These are phyloP conservation scores for Saccostrea glomerata DNA, from an alignment of 1,140 invertebrate genomes.

Conservation along the genomic window DNA sequence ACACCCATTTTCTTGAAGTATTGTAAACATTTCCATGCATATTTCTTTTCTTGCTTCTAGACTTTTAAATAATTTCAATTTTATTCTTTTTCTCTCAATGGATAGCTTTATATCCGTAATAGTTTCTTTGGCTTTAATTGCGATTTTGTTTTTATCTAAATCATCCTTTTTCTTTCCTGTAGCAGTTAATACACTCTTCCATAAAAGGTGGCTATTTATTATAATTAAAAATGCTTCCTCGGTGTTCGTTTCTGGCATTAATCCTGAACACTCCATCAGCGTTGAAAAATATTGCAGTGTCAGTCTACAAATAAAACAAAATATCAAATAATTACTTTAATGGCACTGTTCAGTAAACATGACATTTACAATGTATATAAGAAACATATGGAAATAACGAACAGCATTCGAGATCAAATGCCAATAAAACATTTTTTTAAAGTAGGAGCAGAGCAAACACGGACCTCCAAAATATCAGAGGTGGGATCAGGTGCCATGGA, in stretches of 20 bases:
- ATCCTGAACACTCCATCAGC: slow-evolving; percentile 14
- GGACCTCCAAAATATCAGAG: too few relatives aligned
- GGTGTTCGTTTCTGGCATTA: neutral
- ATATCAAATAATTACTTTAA: too few relatives aligned
- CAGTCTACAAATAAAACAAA: neutral
- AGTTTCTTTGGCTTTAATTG: neutral
- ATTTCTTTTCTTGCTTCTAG: neutral
- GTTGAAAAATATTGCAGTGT: neutral
- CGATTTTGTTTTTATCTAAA: neutral
- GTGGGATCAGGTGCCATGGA: too few relatives aligned
- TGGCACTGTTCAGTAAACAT: too few relatives aligned
- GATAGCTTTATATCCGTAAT: neutral
- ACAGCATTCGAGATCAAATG: too few relatives aligned
- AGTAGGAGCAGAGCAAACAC: too few relatives aligned
- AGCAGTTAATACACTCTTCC: slow-evolving; percentile 24
- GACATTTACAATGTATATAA: too few relatives aligned
- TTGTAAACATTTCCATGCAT: neutral
- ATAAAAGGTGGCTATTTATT: neutral
- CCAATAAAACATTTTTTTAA: too few relatives aligned
- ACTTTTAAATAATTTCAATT: neutral
- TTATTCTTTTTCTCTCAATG: neutral
- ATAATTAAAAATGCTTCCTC: slow-evolving; percentile 6
- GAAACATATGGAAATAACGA: too few relatives aligned
- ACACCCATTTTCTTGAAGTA: neutral
- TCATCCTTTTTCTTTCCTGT: slow-evolving; percentile 28